Evolutionary conservation across 2,113 vertebrate species (phyloP).

Genomic region (Origma solitaria): DNA sequence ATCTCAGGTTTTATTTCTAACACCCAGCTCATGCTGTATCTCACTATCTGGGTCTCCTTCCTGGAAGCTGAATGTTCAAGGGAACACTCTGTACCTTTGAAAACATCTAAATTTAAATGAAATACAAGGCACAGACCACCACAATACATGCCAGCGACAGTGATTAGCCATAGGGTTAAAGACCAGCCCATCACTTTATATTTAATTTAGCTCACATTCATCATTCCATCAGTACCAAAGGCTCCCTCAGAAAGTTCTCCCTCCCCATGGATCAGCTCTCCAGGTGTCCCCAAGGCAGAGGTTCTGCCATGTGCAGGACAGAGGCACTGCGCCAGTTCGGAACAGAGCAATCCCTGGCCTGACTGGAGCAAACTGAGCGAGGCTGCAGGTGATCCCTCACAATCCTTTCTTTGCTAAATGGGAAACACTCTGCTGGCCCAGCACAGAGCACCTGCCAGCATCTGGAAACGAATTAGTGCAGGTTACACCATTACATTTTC

Average conservation of each 20-base stretch:
- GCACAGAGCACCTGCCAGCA: background rate
- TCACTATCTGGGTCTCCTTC: accelerated
- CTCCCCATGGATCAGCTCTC: accelerated
- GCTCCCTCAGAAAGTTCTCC: accelerated
- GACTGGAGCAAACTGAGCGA: too few relatives aligned
- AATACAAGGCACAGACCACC: background rate
- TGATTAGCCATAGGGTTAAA: background rate
- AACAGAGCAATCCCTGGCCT: background rate
- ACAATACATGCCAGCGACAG: accelerated
- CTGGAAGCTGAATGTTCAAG: background rate
- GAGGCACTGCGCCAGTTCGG: background rate
- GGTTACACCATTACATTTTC: background rate
- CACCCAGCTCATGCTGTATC: background rate
- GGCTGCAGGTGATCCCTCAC: background rate
- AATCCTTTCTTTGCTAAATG: background rate
- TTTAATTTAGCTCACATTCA: background rate
- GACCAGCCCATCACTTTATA: background rate
- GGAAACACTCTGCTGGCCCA: background rate
- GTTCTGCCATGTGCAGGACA: background rate
- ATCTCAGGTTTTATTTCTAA: background rate
- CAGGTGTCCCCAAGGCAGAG: background rate
- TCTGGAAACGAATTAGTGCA: background rate
- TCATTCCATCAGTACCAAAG: background rate
- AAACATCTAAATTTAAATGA: background rate
- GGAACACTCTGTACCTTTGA: background rate